Evolutionary conservation across 2,888 invertebrate genomes (phyloP).

Genomic region (Andrena dorsata): DNA sequence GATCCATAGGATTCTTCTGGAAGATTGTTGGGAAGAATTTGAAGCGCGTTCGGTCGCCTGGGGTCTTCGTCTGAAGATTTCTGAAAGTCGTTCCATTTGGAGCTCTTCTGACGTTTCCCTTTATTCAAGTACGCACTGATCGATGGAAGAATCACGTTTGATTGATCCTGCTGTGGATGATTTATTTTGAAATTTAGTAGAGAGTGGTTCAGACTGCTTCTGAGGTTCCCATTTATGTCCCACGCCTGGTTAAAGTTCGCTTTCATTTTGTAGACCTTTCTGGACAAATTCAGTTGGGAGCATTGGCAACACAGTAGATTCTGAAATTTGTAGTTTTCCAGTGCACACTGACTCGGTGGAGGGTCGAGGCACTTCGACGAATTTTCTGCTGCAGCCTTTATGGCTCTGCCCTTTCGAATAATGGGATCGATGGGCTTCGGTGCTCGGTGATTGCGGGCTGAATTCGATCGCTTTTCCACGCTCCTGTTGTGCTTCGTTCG

Average conservation of each 20-base stretch:
- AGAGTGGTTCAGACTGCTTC: background rate
- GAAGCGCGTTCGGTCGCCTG: background rate
- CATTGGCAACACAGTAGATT: background rate
- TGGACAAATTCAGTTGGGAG: background rate
- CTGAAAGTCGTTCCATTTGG: background rate
- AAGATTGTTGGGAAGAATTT: background rate
- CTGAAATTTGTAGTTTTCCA: background rate
- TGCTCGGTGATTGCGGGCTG: background rate
- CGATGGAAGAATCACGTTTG: conserved; percentile 14
- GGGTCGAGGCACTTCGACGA: background rate
- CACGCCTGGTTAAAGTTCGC: background rate
- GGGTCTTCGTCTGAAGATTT: background rate
- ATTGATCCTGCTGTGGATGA: background rate
- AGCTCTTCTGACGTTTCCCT: background rate
- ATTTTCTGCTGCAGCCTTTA: background rate
- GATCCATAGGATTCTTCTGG: background rate
- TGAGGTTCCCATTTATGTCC: conserved; percentile 29
- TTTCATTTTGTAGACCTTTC: background rate
- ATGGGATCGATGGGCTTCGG: background rate
- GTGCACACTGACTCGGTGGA: background rate
- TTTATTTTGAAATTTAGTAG: background rate
- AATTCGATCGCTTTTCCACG: background rate
- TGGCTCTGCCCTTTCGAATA: background rate
- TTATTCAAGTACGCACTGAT: conserved; percentile 26
- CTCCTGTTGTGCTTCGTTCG: background rate